Base-by-base conservation (phyloP, 1,140 invertebrate species). In the Diprion similis region DNA sequence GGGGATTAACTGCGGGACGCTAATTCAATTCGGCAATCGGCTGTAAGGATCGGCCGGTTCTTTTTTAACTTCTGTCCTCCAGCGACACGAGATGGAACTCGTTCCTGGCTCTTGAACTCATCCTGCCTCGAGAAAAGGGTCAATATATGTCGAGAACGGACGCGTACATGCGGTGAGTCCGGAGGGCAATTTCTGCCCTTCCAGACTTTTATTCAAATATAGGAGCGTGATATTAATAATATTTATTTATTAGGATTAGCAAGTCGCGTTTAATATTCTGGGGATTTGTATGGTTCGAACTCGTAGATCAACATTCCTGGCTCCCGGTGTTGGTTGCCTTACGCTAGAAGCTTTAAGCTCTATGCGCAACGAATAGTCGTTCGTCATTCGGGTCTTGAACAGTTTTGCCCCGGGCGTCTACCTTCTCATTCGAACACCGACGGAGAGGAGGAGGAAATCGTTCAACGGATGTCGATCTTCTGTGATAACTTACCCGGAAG, bases 301-400 rank as follows among this genome's bases (percentile, higher is more conserved):
- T 80, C 78, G 80, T 83, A 80, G 78, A 83, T 83, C 81, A 82
- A 76, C 79, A 83, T 83, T 83, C 81, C 74, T 78, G 79, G 72
- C 79, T 82, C 76, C 80, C 68, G 79, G 75, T 71, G 67, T 75
- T 77, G 8, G 24, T 19, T 13, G 24, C 69, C 15, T 45, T 68
- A 19, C 13, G 51, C 51, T 59, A 59, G 51, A 9, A 59, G n/a
- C 51, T 13, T 59, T 59, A 59, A 17, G 51, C 51, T 59, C 11
- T 9, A 15, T 9, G n/a, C 51, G n/a, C 51, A 59, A 59, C 51
- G 51, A 59, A 37, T 37, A 37, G 51, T 9, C 51, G n/a, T 59
- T 59, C 11, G n/a, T 59, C 9, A 59, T 59, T 17, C 8, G 11
- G 51, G n/a, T 17, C n/a, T 17, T 59, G 11, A 59, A 59, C 51